phyloP scores from a whole-genome alignment of 2,888 invertebrate species.

The Polydrusus tereticollis region DNA sequence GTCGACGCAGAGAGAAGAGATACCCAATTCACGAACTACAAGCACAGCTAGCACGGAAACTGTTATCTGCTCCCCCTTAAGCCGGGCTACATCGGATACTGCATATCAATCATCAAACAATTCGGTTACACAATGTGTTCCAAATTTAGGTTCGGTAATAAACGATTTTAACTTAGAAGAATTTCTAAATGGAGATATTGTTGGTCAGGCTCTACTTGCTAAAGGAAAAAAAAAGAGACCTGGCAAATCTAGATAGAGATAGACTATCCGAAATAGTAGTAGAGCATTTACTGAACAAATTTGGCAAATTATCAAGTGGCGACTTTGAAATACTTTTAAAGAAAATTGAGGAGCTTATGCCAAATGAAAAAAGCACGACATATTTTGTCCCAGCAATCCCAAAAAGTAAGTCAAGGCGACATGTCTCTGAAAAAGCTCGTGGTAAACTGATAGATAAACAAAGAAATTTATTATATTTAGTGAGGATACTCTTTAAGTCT shows the following conservation, averaged over 20 bases:
- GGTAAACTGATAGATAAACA: conserved; percentile 7
- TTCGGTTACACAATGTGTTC: too few species aligned
- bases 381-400: background rate
- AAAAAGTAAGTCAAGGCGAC: background rate
- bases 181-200: background rate
- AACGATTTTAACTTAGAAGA: background rate
- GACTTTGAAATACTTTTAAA: background rate
- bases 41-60: too few species aligned
- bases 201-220: background rate
- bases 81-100: too few species aligned
- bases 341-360: background rate
- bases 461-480: background rate
- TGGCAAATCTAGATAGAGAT: background rate
- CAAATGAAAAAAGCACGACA: background rate
- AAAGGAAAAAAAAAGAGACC: background rate
- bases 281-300: background rate
- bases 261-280: background rate
- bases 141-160: too few species aligned
- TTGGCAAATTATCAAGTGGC: background rate
- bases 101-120: too few species aligned
- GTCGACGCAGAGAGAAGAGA: too few species aligned
- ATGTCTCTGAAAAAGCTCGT: background rate
- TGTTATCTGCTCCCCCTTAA: too few species aligned
- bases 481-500: background rate
- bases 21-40: too few species aligned